Percentiles rank a stretch among this genome's conserved stretches.
phyloP scores from a whole-genome alignment of 2,113 vertebrate genomes.

The Notarius quadriscutis region DNA sequence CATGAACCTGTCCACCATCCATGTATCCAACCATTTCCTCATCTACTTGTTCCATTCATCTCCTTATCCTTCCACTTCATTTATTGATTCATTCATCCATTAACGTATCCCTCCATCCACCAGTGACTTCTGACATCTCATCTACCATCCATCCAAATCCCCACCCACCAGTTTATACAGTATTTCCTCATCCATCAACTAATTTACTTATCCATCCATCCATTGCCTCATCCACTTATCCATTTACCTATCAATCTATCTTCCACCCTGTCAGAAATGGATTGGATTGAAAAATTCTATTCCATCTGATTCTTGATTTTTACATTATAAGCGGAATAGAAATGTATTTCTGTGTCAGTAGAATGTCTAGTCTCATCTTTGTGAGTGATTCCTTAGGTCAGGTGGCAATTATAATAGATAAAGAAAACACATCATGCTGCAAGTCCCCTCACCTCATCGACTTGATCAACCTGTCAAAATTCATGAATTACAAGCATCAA shows the following conservation, averaged over 20 bases:
- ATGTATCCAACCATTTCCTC: background rate
- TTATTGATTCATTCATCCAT: background rate
- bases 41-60: background rate
- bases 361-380: background rate
- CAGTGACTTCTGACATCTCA: background rate
- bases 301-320: background rate
- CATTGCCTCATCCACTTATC: background rate
- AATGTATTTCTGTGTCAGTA: background rate
- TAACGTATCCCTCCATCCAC: background rate
- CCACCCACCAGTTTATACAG: background rate
- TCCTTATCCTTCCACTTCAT: background rate
- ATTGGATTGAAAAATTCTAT: background rate
- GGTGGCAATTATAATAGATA: constrained; percentile 3
- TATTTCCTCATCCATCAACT: background rate
- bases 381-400: background rate
- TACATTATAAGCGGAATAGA: background rate
- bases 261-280: background rate
- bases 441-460: background rate
- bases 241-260: background rate
- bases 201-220: background rate
- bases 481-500: background rate
- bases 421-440: background rate
- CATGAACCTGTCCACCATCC: background rate
- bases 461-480: constrained; percentile 18
- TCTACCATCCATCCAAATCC: background rate